These are phyloP conservation scores for Zygaena filipendulae DNA, from an alignment of 2,888 invertebrate species.

Conservation along the genomic window DNA sequence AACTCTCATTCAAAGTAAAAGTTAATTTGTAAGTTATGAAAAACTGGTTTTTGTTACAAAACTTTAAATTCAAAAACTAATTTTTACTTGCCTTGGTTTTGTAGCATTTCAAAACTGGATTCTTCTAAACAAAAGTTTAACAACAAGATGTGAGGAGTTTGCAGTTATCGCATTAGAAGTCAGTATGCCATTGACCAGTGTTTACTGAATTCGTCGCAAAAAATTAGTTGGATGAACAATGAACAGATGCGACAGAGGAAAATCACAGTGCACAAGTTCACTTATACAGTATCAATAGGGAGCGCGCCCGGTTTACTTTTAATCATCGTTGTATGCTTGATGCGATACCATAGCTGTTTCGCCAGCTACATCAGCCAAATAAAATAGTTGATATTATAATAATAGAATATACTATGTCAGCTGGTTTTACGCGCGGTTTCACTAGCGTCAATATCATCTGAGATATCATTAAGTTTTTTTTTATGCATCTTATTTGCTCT, in stretches of 20 bases:
- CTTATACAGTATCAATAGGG: no score
- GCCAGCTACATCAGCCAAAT: no score
- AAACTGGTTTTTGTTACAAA: conserved; percentile 18
- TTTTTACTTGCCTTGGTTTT: conserved; percentile 34
- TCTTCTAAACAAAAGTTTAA: conserved; percentile 34
- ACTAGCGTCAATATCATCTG: no score
- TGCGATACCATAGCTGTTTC: not conserved
- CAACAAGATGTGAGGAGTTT: conserved; percentile 32
- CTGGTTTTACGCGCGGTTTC: no score
- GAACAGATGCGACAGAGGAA: not conserved
- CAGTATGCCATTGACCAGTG: conserved; percentile 13
- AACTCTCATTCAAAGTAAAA: not conserved
- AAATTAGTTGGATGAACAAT: not conserved
- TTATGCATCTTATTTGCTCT: no score
- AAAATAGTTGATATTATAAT: no score
- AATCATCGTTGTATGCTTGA: not conserved
- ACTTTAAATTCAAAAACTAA: conserved; percentile 16
- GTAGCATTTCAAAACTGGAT: conserved; percentile 30
- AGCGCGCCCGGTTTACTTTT: not conserved
- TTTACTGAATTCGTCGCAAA: not conserved
- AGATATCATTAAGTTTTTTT: no score
- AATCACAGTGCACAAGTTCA: not conserved
- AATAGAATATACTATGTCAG: no score
- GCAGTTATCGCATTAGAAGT: conserved; percentile 39
- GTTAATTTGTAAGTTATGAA: conserved; percentile 1